These are phyloP conservation scores for Apodemus agrarius DNA, from an alignment of 2,797 vertebrate genomes.

Conservation along the genomic window DNA sequence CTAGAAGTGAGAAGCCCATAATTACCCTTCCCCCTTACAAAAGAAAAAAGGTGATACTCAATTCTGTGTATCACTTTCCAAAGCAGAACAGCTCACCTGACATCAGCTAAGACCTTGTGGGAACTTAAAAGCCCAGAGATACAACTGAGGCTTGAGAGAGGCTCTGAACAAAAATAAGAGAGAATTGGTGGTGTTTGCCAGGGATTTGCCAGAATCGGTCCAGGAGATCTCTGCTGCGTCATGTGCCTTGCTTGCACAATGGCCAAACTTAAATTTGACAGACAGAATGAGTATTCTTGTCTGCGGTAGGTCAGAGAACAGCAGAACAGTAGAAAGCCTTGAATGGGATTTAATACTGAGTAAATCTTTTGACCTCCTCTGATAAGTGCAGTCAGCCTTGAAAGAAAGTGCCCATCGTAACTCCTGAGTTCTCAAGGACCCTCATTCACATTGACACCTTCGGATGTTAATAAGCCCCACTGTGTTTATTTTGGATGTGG, in stretches of 20 bases:
- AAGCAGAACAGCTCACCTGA: neutral
- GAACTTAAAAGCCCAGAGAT: neutral
- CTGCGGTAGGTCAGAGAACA: slow-evolving; percentile 77
- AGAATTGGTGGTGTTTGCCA: slow-evolving; percentile 1
- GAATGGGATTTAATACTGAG: slow-evolving; percentile 55
- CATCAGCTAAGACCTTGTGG: neutral
- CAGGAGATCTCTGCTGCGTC: slow-evolving; percentile 36
- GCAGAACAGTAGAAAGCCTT: slow-evolving; percentile 45
- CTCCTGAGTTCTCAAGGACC: slow-evolving; percentile 61
- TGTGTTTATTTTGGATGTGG: slow-evolving; percentile 84
- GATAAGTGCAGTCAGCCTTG: slow-evolving; percentile 40
- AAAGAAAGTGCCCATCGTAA: slow-evolving; percentile 38
- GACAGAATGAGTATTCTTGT: slow-evolving; percentile 74
- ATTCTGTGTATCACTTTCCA: neutral
- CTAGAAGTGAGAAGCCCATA: neutral
- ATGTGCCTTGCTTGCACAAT: slow-evolving; percentile 12
- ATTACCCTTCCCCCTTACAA: neutral
- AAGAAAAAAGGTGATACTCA: neutral
- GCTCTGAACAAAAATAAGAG: slow-evolving; percentile 28
- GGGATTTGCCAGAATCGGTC: slow-evolving; percentile 55
- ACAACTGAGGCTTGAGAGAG: slow-evolving; percentile 30
- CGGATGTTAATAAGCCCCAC: slow-evolving; percentile 66
- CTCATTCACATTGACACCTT: slow-evolving; percentile 72
- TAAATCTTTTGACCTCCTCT: slow-evolving; percentile 64
- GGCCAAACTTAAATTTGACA: slow-evolving; percentile 49